phyloP scores from a whole-genome alignment of 2,113 vertebrate species.

The Nerophis lumbriciformis region DNA sequence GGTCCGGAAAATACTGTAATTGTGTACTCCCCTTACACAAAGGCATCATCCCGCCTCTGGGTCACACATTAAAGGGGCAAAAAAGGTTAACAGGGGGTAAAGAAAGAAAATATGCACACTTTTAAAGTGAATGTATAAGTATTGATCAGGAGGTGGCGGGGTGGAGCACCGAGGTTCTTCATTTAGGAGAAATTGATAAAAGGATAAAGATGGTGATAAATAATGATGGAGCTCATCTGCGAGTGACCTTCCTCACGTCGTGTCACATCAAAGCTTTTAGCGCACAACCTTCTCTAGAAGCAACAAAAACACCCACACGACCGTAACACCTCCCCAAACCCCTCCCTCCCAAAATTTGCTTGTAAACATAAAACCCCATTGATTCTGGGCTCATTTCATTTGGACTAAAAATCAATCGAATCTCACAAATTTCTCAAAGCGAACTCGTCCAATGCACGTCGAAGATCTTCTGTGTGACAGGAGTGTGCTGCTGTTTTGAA shows the following conservation, averaged over 20 bases:
- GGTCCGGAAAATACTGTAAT: no score
- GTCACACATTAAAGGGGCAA: no score
- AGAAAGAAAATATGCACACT: no score
- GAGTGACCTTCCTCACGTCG: neutral
- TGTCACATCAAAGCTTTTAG: conserved; percentile 10
- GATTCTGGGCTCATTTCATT: conserved; percentile 36
- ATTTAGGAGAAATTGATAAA: conserved; percentile 8
- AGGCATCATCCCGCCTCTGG: no score
- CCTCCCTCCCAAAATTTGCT: conserved; percentile 13
- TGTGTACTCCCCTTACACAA: no score
- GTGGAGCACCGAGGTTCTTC: neutral
- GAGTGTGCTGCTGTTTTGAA: no score
- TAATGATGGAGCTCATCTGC: conserved; percentile 5
- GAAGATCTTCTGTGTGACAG: no score
- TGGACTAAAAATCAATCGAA: conserved; percentile 34
- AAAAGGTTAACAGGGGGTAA: no score
- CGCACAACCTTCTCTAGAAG: conserved; percentile 11
- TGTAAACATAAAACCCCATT: conserved; percentile 35
- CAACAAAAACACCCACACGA: conserved; percentile 15
- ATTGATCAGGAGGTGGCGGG: neutral
- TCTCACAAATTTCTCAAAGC: conserved; percentile 23
- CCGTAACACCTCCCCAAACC: conserved; percentile 20
- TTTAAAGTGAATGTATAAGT: neutral
- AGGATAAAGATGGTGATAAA: conserved; percentile 12
- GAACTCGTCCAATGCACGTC: neutral